A percentile compares a stretch with the other conserved stretches of the same genome.
These are phyloP conservation scores for Melanotaenia maccullochi DNA, from an alignment of 2,797 vertebrate genomes.

Conservation along the genomic window DNA sequence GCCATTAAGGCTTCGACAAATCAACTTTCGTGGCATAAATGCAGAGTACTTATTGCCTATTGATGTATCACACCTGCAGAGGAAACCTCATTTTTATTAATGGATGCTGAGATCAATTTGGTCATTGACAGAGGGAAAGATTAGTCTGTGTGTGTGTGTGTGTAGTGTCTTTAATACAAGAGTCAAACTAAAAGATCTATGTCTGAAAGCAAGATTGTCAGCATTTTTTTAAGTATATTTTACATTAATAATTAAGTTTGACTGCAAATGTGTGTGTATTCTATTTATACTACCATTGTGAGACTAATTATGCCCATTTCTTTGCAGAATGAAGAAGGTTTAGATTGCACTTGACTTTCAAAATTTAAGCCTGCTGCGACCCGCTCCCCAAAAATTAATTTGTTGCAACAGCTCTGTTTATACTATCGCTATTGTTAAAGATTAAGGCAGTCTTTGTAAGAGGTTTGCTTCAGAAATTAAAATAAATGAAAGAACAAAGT, in stretches of 20 bases:
- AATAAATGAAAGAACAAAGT: neutral
- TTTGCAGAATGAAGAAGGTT: neutral
- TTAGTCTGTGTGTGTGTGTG: neutral
- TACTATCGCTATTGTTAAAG: no score
- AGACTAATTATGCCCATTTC: no score
- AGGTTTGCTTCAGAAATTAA: neutral
- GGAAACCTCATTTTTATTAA: constrained; percentile 62
- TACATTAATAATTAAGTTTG: neutral
- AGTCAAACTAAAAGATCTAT: neutral
- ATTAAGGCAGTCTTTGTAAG: no score
- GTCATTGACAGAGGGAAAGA: constrained; percentile 24
- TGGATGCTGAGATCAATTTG: constrained; percentile 47
- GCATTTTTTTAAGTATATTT: neutral
- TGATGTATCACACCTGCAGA: constrained; percentile 58
- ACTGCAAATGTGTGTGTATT: neutral
- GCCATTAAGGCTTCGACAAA: constrained; percentile 56
- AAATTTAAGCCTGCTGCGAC: neutral
- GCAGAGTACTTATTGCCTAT: constrained; percentile 50
- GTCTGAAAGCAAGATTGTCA: neutral
- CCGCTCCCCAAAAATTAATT: neutral
- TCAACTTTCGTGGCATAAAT: constrained; percentile 48
- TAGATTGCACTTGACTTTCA: neutral
- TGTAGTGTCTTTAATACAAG: neutral
- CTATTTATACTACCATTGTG: neutral
- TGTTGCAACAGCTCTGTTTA: neutral